Base-by-base conservation (phyloP, 2,797 vertebrate species). In the Lycodopsis pacificus region DNA sequence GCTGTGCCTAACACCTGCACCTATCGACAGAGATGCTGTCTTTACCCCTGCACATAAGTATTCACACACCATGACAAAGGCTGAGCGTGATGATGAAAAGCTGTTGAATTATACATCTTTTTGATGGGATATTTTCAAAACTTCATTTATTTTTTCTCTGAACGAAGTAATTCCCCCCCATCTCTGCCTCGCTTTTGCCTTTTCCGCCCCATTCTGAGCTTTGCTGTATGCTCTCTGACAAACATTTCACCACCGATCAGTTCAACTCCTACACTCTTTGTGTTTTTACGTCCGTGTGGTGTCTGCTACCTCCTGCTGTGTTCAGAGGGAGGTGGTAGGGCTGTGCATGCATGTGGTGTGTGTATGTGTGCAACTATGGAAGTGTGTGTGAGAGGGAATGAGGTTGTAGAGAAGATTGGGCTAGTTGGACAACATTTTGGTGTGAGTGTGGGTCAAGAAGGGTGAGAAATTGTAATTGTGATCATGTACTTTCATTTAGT, bases 81-180 rank as follows among this genome's bases (percentile, higher is more conserved):
- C 62, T 69, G 82, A 90, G 86, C 75, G 76, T 65, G 81, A 66
- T 87, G 82, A 88, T 86, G 87, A 90, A 90, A 85, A 89, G 72
- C 81, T 85, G 76, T 53, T 92, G 88, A 91, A 92, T 93, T 90
- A 91, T 88, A 89, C 87, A 93, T 89, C 53, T 79, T 89, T 91
- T 87, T 85, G 85, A 88, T 83, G 71, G 82, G 85, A 80, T 86
- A 83, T 90, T 91, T 86, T 87, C 68, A n/a, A 81, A 89, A 81
- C 73, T 64, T 80, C 71, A 15, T 56, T 49, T 62, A 32, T 62
- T 44, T 51, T 49, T 32, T 4, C 49, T 30, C n/a, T 4, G 8
- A 17, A 74, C 77, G 76, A 86, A 83, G 80, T 81, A 74, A 85
- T 80, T 8, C 79, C 56, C 79, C 56, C 13, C 27, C 59, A 17